A percentile compares a stretch with the other conserved stretches of the same genome.
Evolutionary conservation across 2,797 vertebrate species (phyloP).

Genomic region (Natrix natrix): DNA sequence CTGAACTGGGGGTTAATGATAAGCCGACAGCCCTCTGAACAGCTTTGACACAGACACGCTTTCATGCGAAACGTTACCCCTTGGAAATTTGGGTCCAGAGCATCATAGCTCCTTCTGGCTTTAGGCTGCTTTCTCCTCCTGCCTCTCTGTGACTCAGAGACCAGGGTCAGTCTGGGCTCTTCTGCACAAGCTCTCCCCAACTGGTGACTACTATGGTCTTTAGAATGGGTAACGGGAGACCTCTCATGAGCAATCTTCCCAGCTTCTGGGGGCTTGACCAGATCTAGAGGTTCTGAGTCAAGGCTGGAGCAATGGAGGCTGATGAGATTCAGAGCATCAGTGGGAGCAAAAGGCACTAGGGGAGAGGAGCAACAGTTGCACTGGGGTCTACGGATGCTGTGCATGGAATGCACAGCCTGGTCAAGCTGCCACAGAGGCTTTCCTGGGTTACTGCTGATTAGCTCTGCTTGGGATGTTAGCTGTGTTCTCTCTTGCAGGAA

Average conservation of each 20-base stretch:
- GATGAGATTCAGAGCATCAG: conserved; percentile 76
- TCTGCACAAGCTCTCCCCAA: neutral
- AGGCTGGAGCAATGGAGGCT: conserved; percentile 75
- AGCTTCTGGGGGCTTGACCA: neutral
- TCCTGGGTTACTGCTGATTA: neutral
- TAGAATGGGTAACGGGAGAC: neutral
- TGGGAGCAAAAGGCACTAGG: conserved; percentile 60
- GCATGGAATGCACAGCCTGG: neutral
- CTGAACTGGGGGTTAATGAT: conserved; percentile 79
- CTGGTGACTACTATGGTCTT: neutral
- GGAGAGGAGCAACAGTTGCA: neutral
- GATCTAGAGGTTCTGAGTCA: neutral
- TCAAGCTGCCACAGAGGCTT: neutral
- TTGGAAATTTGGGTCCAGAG: conserved; percentile 76
- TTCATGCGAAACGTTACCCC: conserved; percentile 84
- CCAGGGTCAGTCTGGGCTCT: neutral
- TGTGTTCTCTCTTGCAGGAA: conserved; percentile 79
- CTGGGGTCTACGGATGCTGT: neutral
- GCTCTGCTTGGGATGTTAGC: conserved; percentile 52
- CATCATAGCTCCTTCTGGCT: conserved; percentile 75
- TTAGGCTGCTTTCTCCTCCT: conserved; percentile 71
- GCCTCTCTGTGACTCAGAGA: neutral
- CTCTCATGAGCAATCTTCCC: no score
- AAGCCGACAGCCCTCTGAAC: conserved; percentile 70
- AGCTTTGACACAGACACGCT: conserved; percentile 62